Evolutionary conservation across 2,797 vertebrate genomes (phyloP), one percentile per base, ranked within the genome.

Genomic region (Silurus lanzhouensis): DNA sequence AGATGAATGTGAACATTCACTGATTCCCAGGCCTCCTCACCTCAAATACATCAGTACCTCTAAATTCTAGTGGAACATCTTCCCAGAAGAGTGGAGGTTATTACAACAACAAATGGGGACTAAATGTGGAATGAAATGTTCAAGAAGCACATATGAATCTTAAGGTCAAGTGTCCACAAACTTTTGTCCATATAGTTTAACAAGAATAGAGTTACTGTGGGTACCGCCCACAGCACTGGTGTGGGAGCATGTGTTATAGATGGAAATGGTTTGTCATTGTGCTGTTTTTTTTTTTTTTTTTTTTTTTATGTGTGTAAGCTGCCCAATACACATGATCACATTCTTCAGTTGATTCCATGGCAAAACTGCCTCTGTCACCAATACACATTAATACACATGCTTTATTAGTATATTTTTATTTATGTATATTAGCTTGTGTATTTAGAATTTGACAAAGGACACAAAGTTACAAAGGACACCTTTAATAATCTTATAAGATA

Each of bases 261-360:
- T 92, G 84, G 92, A 95, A 93, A 94, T 88, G 90, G 91, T 94
- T 93, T 94, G 93, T 89, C 82, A 91, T 94, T 93, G 88, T 93
- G 88, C 55, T 13, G 31, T n/a, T 10, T 66, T 58, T 63, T 14
- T 27, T 6, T 31, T 63, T 14, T 27, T 6, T 31, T 10, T 66
- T 57, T 63, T n/a, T 10, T 66, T 58, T 63, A 48, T 38, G 89
- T 89, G 85, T 90, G 94, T 94, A 94, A 93, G 87, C 89, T 90
- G 88, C 89, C 90, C 81, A 71, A 86, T 48, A 84, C 88, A 84
- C 86, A 90, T 94, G 91, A 92, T 91, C 91, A 91, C 90, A 91
- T 89, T 90, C 92, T 86, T 58, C 83, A 86, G 44, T 85, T 90
- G 87, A 84, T 63, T 86, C 87, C 86, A 72, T 78, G 91, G 83